Evolutionary conservation across 2,113 vertebrate species (phyloP), one percentile per base, ranked within the genome.

Genomic region (Polypterus senegalus): DNA sequence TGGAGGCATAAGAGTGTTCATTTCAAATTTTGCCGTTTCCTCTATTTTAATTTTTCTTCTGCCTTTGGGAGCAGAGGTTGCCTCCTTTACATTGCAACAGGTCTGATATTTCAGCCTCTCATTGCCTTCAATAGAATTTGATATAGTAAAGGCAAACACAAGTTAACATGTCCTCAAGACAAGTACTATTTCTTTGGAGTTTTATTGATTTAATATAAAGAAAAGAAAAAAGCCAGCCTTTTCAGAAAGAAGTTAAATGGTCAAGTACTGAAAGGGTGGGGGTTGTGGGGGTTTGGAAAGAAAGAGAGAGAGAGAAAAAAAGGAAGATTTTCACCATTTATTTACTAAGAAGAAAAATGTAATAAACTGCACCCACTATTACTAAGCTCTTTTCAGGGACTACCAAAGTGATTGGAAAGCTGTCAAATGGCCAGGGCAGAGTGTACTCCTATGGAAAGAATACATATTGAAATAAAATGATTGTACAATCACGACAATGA

Each of bases 291-390:
- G 27, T 27, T 27, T 27, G 2, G 27, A 27, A 2, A 27, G 27
- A 27, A 27, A 27, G 27, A 27, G 27, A 27, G 27, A 27, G 27
- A 27, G n/a, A n/a, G n/a, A 27, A 27, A 27, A 27, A 27, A 27
- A 86, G 86, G 71, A 81, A 82, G 81, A 76, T 82, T 86, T 85
- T 86, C 84, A 85, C 74, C 86, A 82, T 81, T 84, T 86, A 86
- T 88, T 86, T 84, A 86, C 77, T 76, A 83, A 79, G 84, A 86
- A 80, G 81, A 82, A 88, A 88, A 86, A 84, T 86, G 86, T 88
- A 83, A 88, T 27, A 55, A 27, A 55, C 54, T 10, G 54, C 54
- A 3, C 10, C 54, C 43, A 27, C 86, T 81, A 86, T 88, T 86
- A 88, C 84, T 72, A 77, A 83, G 74, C 80, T 79, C 74, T 79